phyloP scores from a whole-genome alignment of 1,140 invertebrate genomes.

The Agrilus planipennis region DNA sequence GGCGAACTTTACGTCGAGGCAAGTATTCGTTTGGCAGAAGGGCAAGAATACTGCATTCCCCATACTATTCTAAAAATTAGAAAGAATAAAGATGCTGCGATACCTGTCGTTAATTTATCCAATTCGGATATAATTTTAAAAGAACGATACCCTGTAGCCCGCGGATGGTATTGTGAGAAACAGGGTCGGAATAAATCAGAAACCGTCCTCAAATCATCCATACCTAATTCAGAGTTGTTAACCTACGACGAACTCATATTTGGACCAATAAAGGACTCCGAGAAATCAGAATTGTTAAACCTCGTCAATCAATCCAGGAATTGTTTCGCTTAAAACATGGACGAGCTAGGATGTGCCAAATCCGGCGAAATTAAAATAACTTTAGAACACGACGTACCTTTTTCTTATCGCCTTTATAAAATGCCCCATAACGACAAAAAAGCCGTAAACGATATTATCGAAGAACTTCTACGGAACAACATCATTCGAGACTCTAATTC shows the following conservation, averaged over 20 bases:
- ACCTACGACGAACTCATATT: neutral
- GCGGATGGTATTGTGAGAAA: neutral
- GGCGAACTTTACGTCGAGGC: neutral
- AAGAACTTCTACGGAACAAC: neutral
- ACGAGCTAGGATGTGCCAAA: neutral
- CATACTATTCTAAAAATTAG: neutral
- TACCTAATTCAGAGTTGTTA: neutral
- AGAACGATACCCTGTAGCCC: neutral
- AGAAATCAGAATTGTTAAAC: neutral
- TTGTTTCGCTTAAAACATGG: neutral
- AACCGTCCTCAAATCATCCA: neutral
- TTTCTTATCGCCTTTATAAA: neutral
- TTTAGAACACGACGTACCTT: too few species aligned
- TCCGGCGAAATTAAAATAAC: neutral
- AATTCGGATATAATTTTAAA: neutral
- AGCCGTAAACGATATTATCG: neutral
- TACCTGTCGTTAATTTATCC: neutral
- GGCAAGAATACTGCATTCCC: neutral
- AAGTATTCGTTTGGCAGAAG: neutral
- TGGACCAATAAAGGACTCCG: neutral
- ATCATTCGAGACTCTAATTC: constrained; percentile 1
- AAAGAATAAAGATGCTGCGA: neutral
- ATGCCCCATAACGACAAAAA: neutral
- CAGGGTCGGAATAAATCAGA: too few species aligned
- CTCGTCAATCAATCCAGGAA: neutral